Conservation (phyloP, 2,113 vertebrate genomes). For the Heterotis niloticus region DNA sequence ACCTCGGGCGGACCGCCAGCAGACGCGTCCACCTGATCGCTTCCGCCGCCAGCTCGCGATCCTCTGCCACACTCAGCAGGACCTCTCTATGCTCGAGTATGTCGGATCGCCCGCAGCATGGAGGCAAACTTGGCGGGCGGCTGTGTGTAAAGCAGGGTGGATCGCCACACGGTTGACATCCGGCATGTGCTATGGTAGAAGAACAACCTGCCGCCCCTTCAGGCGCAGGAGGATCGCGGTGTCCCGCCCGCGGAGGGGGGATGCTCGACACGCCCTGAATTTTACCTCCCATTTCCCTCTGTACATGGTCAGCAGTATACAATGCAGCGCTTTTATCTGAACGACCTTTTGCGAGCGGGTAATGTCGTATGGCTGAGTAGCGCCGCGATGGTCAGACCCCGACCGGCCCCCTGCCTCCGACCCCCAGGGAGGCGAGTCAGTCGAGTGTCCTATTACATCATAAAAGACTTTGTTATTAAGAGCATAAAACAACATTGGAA, state of each 20-base stretch:
- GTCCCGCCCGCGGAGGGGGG: too few species aligned
- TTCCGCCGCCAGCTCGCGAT: not conserved
- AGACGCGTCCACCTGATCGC: conserved; percentile 6
- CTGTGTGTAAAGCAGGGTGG: too few species aligned
- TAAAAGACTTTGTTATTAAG: conserved; percentile 54
- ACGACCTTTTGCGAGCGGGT: conserved; percentile 48
- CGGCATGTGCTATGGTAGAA: too few species aligned
- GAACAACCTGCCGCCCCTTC: too few species aligned
- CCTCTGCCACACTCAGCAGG: too few species aligned
- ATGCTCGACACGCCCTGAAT: conserved; percentile 11
- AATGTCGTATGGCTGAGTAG: conserved; percentile 42
- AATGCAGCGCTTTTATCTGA: conserved; percentile 44
- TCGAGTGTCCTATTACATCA: conserved; percentile 52
- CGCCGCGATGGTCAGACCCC: conserved; percentile 45
- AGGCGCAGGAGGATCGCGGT: too few species aligned
- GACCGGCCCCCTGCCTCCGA: conserved; percentile 48
- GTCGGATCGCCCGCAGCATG: too few species aligned
- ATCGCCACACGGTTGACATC: too few species aligned
- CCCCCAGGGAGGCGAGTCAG: conserved; percentile 47
- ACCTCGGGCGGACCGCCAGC: conserved; percentile 10
- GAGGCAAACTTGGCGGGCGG: too few species aligned
- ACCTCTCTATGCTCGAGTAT: too few species aligned
- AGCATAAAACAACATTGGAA: conserved; percentile 55
- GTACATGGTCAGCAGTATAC: not conserved
- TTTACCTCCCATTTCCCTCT: conserved; percentile 27